These are phyloP conservation scores for Cebus imitator DNA, from an alignment of 2,113 vertebrate species.

Conservation along the genomic window DNA sequence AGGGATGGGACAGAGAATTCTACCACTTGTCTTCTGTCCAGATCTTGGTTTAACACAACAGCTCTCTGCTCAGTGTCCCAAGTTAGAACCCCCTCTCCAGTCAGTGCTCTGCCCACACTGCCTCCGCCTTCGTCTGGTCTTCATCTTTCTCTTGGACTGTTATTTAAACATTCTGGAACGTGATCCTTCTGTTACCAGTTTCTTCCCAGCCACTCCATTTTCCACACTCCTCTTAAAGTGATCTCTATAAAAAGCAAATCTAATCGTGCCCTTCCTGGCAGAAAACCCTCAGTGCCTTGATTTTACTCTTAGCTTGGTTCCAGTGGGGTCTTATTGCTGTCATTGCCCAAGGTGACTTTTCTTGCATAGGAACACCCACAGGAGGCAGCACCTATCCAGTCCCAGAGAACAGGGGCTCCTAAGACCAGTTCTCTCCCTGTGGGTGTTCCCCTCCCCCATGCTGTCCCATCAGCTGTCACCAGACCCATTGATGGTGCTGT, in stretches of 20 bases:
- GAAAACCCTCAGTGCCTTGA: background rate
- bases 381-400: background rate
- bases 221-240: slow-evolving; percentile 49
- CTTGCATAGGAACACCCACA: background rate
- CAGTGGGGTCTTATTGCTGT: background rate
- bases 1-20: background rate
- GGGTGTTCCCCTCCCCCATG: too few relatives aligned
- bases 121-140: slow-evolving; percentile 69
- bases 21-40: slow-evolving; percentile 7
- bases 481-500: background rate
- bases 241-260: slow-evolving; percentile 70
- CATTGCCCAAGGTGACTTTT: background rate
- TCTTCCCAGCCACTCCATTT: slow-evolving; percentile 42
- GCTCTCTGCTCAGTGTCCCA: slow-evolving; percentile 54
- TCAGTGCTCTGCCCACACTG: slow-evolving; percentile 54
- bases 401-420: background rate
- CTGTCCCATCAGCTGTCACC: background rate
- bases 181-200: slow-evolving; percentile 68
- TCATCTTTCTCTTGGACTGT: slow-evolving; percentile 69
- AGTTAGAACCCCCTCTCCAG: slow-evolving; percentile 43
- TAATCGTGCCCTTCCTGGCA: slow-evolving; percentile 32
- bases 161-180: slow-evolving; percentile 74
- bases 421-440: background rate
- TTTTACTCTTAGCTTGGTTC: background rate
- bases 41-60: slow-evolving; percentile 49